Base-by-base conservation (phyloP, 2,888 invertebrate genomes). In the Ectemnius cavifrons region DNA sequence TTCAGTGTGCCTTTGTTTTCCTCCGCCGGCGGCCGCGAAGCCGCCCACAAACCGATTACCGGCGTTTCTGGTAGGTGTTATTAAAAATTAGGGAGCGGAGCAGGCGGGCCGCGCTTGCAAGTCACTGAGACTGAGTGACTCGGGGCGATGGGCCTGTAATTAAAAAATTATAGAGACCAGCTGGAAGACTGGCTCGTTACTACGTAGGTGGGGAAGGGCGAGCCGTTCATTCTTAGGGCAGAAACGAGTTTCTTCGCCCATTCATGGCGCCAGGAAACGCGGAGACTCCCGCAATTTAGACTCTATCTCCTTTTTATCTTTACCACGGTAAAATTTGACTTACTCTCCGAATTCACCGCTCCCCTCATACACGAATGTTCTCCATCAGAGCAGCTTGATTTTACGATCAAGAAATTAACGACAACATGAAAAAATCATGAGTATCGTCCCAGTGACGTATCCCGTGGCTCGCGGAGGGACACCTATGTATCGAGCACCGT, bases 161-260 rank as follows among this genome's bases (percentile, higher is more conserved):
- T 89, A 89, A 89, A 89, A 89, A 89, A 89, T 87, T 89, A 88
- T 84, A 86, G 87, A 52, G 84, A 84, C 76, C 82, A 81, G 78
- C 74, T 64, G 76, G 72, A 76, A 77, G 82, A 81, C 72, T 71
- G 77, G 78, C 77, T 81, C 79, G 79, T 84, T 82, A 78, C 66
- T 65, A 57, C 58, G 49, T 47, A 59, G 59, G 61, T 62, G 47
- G 49, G 49, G 27, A 27, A 58, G 49, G 60, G 72, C 71, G 72
- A 63, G 64, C 57, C 66, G 63, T 67, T 77, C 37, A 37, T 66
- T 59, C 69, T 16, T n/a, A 75, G 81, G 73, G 77, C 64, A 68
- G 84, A 78, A 82, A 78, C 78, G 72, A 77, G 67, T 75, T 73
- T 72, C 60, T 62, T 61, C 67, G 74, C 85, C 82, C 86, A 85